phyloP scores from a whole-genome alignment of 2,797 vertebrate genomes.

The Neosilurus hyrtlii region DNA sequence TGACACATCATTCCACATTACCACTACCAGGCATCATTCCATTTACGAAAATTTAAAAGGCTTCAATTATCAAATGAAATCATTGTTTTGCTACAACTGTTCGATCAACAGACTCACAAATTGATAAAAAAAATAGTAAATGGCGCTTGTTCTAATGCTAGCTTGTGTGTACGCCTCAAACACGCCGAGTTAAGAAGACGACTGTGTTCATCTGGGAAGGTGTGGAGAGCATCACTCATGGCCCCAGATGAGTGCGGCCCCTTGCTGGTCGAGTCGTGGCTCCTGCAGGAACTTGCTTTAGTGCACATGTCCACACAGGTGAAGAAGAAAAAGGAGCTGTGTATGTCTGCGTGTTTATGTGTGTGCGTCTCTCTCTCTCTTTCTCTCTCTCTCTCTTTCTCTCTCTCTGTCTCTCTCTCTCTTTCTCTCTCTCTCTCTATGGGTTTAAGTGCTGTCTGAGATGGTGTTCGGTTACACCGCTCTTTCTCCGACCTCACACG shows the following conservation, averaged over 20 bases:
- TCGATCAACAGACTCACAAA: neutral
- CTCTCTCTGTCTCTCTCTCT: slow-evolving; percentile 6
- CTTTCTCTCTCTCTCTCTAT: slow-evolving; percentile 22
- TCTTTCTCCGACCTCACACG: slow-evolving; percentile 57
- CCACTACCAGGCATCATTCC: neutral
- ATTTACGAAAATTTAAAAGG: neutral
- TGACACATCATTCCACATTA: neutral
- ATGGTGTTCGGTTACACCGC: slow-evolving; percentile 67
- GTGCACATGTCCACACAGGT: slow-evolving; percentile 56
- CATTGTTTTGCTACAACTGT: neutral
- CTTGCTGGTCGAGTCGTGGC: slow-evolving; percentile 24
- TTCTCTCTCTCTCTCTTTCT: neutral
- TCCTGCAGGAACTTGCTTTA: slow-evolving; percentile 66
- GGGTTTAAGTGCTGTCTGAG: slow-evolving; percentile 70
- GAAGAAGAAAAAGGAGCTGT: slow-evolving; percentile 65
- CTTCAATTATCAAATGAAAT: neutral
- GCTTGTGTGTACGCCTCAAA: neutral
- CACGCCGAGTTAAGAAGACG: neutral
- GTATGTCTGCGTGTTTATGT: slow-evolving; percentile 51
- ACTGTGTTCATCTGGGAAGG: slow-evolving; percentile 8
- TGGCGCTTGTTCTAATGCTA: too few species aligned
- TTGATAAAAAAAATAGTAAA: too few species aligned
- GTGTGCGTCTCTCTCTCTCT: slow-evolving; percentile 25
- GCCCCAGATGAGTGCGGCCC: slow-evolving; percentile 28
- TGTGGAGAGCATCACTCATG: slow-evolving; percentile 45